Percentiles rank a stretch among this genome's conserved stretches.
Evolutionary conservation across 2,797 vertebrate species (phyloP).

Genomic region (Oryzias sinensis): DNA sequence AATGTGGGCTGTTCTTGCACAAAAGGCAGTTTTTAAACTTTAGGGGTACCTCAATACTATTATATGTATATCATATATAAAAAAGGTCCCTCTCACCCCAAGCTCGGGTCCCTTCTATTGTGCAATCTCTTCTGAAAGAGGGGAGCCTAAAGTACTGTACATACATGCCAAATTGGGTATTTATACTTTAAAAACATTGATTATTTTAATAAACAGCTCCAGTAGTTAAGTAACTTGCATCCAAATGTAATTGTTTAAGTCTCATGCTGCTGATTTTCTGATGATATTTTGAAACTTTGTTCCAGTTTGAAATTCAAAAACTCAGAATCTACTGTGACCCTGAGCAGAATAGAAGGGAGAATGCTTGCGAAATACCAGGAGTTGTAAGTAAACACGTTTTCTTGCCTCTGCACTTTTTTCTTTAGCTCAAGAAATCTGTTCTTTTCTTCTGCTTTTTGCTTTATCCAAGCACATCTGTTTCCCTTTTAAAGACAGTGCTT

Average conservation of each 20-base stretch:
- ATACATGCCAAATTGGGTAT: too few relatives aligned
- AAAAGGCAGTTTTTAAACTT: too few relatives aligned
- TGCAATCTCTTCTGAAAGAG: too few relatives aligned
- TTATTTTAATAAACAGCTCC: too few relatives aligned
- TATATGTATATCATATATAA: not conserved
- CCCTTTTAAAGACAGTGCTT: slow-evolving; percentile 1
- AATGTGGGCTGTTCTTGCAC: too few relatives aligned
- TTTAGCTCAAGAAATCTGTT: slow-evolving; percentile 30
- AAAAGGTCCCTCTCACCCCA: too few relatives aligned
- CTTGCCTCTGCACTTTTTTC: slow-evolving; percentile 8
- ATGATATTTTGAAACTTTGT: slow-evolving; percentile 10
- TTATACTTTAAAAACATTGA: too few relatives aligned
- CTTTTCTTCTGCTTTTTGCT: slow-evolving; percentile 41
- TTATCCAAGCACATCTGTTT: slow-evolving; percentile 39
- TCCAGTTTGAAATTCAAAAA: slow-evolving; percentile 95
- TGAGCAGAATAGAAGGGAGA: slow-evolving; percentile 93
- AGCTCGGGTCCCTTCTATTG: too few relatives aligned
- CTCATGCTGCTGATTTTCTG: slow-evolving; percentile 9
- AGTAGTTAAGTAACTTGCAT: not conserved
- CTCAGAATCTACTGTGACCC: slow-evolving; percentile 97
- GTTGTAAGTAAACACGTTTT: slow-evolving; percentile 82
- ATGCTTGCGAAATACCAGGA: slow-evolving; percentile 95
- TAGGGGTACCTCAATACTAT: not conserved
- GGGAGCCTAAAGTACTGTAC: too few relatives aligned
- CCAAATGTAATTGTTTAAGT: slow-evolving; percentile 13